A percentile compares a stretch with the other conserved stretches of the same genome.
These are phyloP conservation scores for Sinocyclocheilus anshuiensis DNA, from an alignment of 2,113 vertebrate genomes.

Conservation along the genomic window DNA sequence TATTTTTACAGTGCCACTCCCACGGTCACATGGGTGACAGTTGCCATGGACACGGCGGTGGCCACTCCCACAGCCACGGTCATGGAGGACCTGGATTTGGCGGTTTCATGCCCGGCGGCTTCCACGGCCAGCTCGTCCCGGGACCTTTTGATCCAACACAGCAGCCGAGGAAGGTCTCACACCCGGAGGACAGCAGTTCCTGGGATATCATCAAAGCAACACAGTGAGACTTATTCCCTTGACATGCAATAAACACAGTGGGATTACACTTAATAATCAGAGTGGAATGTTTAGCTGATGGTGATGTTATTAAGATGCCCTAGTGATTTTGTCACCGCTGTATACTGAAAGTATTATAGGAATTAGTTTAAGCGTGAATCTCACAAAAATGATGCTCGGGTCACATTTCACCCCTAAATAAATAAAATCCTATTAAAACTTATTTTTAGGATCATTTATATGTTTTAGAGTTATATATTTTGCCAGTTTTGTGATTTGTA, in stretches of 20 bases:
- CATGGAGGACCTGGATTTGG: conserved; percentile 64
- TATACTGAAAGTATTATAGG: too few species aligned
- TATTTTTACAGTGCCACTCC: conserved; percentile 52
- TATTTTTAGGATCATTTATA: too few species aligned
- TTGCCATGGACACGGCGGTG: conserved; percentile 68
- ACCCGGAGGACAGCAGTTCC: conserved; percentile 83
- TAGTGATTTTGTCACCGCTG: not conserved
- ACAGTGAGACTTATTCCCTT: conserved; percentile 80
- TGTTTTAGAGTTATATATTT: too few species aligned
- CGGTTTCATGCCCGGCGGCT: conserved; percentile 57
- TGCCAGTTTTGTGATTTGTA: too few species aligned
- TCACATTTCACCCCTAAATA: too few species aligned
- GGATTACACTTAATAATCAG: not conserved
- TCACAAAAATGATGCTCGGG: too few species aligned
- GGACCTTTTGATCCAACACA: conserved; percentile 65
- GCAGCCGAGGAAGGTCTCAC: conserved; percentile 73
- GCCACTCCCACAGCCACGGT: conserved; percentile 73
- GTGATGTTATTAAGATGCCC: not conserved
- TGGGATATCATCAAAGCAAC: conserved; percentile 95
- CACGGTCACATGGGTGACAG: conserved; percentile 66
- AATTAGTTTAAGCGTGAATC: too few species aligned
- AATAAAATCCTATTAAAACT: too few species aligned
- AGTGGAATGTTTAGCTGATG: not conserved
- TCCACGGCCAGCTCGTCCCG: conserved; percentile 66
- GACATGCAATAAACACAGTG: not conserved